phyloP scores from a whole-genome alignment of 2,888 invertebrate genomes.

The Fragum sueziense region DNA sequence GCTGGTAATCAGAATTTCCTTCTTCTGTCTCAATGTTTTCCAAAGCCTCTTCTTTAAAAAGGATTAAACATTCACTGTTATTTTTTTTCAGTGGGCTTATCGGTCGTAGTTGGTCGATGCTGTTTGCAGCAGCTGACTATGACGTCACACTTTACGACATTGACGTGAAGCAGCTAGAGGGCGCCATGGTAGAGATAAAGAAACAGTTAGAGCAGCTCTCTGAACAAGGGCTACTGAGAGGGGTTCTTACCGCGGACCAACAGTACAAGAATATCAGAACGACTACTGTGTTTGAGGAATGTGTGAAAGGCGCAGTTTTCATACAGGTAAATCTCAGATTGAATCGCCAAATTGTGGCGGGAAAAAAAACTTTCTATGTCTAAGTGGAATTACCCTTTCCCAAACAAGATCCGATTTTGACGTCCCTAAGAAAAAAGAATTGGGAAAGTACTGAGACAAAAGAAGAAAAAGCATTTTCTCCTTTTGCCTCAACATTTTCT shows the following conservation, averaged over 20 bases:
- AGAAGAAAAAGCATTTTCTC: too few relatives aligned
- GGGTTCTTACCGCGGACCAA: conserved; percentile 87
- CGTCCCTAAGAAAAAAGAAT: too few relatives aligned
- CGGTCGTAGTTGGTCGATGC: conserved; percentile 98
- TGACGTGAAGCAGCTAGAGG: conserved; percentile 66
- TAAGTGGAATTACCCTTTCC: too few relatives aligned
- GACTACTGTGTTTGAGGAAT: conserved; percentile 87
- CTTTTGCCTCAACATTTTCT: too few relatives aligned
- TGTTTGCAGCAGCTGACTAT: conserved; percentile 95
- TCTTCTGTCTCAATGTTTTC: background rate
- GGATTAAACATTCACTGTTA: too few relatives aligned
- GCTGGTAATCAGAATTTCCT: background rate
- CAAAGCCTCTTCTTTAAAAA: too few relatives aligned
- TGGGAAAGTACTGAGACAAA: too few relatives aligned
- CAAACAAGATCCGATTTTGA: too few relatives aligned
- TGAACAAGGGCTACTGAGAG: conserved; percentile 87
- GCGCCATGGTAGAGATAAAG: conserved; percentile 87
- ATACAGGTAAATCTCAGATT: conserved; percentile 85
- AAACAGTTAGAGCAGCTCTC: conserved; percentile 84
- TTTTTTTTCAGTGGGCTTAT: conserved; percentile 90
- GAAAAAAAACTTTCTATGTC: too few relatives aligned
- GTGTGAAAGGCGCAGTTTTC: conserved; percentile 90
- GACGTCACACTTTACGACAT: conserved; percentile 92
- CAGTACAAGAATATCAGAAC: conserved; percentile 91
- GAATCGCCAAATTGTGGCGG: too few relatives aligned